Evolutionary conservation across 2,888 invertebrate genomes (phyloP).

Genomic region (Polydesmus complanatus): DNA sequence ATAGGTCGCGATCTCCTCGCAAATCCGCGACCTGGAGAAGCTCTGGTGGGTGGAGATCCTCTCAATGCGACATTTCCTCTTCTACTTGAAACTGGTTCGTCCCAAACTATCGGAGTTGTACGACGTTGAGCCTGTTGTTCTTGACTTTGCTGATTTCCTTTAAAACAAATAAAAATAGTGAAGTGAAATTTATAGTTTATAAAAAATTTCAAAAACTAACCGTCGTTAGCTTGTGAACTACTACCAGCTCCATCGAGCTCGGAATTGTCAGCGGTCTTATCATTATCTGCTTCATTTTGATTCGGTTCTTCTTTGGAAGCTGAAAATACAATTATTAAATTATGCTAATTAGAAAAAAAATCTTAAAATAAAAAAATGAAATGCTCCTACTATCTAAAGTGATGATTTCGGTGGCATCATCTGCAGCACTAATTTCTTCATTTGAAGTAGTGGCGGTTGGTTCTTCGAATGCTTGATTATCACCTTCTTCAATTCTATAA

Average conservation of each 20-base stretch:
- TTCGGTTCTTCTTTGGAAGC: not conserved
- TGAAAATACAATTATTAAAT: not conserved
- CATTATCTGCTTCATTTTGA: not conserved
- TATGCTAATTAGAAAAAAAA: not conserved
- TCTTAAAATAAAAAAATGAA: not conserved
- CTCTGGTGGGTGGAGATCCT: not conserved
- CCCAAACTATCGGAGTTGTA: constrained; percentile 14
- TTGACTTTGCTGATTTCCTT: not conserved
- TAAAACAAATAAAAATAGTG: not conserved
- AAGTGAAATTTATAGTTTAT: not conserved
- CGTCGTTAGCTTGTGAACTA: not conserved
- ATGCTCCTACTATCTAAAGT: not conserved
- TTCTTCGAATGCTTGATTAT: not conserved
- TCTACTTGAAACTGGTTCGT: not conserved
- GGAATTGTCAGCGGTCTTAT: not conserved
- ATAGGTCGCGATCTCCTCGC: not conserved
- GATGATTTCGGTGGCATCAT: not conserved
- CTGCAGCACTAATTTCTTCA: not conserved
- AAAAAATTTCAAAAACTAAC: not conserved
- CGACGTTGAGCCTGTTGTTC: constrained; percentile 9
- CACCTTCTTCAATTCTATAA: not conserved
- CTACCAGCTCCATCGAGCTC: not conserved
- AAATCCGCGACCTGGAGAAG: not conserved
- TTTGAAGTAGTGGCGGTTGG: not conserved
- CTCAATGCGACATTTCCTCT: not conserved